Base-by-base conservation (phyloP, 2,797 vertebrate genomes). In the Neosalanx taihuensis region DNA sequence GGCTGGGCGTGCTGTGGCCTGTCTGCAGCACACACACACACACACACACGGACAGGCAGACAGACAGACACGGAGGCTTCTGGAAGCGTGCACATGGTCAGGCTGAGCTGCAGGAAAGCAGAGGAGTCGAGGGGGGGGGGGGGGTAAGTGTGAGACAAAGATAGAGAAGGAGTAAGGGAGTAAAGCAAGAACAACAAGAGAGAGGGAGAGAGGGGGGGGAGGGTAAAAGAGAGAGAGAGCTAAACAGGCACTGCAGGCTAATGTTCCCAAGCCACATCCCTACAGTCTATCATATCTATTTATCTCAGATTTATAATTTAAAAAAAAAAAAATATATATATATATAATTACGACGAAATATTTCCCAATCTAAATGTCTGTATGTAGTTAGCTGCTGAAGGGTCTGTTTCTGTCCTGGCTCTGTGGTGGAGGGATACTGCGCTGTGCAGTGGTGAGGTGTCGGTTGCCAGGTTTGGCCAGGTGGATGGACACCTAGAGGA, bases 401-500 rank as follows among this genome's bases (percentile, higher is more conserved):
- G 59, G 20, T 64, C 31, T 33, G 31, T 64, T 35, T 10, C 33
- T 17, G 17, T 35, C 61, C 31, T 37, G 61, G 30, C 10, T 13
- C 41, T 35, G 31, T 18, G 31, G 51, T 53, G 64, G 23, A 49
- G 17, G 13, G 20, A 26, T 53, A 53, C 6, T 20, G 23, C 12
- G 3, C 1, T 9, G 12, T 66, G 64, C 4, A 26, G 57, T 59
- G 18, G n/a, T 59, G 18, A 23, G 56, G 18, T 58, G 56, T 5
- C 18, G 56, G 18, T 20, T 18, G 56, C 56, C 20, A 18, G 51
- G 49, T 57, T 80, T 79, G 87, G 85, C 85, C 82, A 84, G 84
- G 83, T 78, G 84, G 87, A 86, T 85, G 86, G 83, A 87, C 85
- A 84, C 85, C 84, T 85, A 85, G 84, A 85, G 85, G 83, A 85